Evolutionary conservation across 2,888 invertebrate species (phyloP).

Genomic region (Theretra japonica): DNA sequence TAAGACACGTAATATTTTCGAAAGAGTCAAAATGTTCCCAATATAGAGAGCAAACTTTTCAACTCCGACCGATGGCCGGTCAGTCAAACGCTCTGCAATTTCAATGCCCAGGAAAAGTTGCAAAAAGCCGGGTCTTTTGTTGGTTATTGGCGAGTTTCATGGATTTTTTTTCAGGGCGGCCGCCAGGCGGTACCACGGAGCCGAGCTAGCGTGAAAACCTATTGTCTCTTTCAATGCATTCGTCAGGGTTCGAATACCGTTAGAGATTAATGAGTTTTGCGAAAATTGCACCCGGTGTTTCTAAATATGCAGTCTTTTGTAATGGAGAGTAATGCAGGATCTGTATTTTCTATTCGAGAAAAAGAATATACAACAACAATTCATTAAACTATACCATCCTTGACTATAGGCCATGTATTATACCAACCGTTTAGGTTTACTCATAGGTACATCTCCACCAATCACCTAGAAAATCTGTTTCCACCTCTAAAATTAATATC

Average conservation of each 20-base stretch:
- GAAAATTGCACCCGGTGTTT: background rate
- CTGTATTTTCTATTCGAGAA: background rate
- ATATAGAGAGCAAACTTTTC: slow-evolving; percentile 16
- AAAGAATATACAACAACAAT: no score
- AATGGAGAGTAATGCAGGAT: background rate
- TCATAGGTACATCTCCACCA: no score
- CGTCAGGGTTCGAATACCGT: slow-evolving; percentile 12
- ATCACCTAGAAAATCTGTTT: no score
- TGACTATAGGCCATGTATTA: no score
- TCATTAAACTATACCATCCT: no score
- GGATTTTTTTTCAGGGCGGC: slow-evolving; percentile 9
- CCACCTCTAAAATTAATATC: no score
- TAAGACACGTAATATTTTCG: slow-evolving; percentile 4
- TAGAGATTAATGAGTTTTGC: slow-evolving; percentile 9
- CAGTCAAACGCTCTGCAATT: slow-evolving; percentile 24
- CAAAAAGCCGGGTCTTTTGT: slow-evolving; percentile 1
- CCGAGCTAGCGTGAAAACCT: slow-evolving; percentile 4
- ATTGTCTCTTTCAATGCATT: slow-evolving; percentile 20
- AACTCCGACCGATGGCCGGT: slow-evolving; percentile 3
- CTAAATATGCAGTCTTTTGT: background rate
- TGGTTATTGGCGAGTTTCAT: slow-evolving; percentile 17
- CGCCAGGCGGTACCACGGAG: background rate
- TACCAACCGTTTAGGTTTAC: no score
- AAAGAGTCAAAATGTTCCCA: slow-evolving; percentile 13
- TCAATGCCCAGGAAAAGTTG: slow-evolving; percentile 16